These are phyloP conservation scores for Parnassius mnemosyne DNA, from an alignment of 2,888 invertebrate genomes.

Conservation along the genomic window DNA sequence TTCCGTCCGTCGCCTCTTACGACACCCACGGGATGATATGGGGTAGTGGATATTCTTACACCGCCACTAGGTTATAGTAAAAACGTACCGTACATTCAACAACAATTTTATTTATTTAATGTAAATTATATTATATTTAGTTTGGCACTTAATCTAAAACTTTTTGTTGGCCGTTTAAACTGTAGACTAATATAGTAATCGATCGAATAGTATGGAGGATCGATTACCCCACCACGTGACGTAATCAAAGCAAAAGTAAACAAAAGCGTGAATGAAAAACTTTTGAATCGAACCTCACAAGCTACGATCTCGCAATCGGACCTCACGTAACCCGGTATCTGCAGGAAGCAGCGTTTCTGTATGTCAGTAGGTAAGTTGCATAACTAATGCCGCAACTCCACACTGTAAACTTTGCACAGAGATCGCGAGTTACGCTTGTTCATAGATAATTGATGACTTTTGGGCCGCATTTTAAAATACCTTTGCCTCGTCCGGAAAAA, in stretches of 20 bases:
- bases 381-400: conserved; percentile 25
- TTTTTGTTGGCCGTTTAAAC: too few species aligned
- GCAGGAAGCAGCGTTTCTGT: conserved; percentile 28
- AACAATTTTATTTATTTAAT: too few species aligned
- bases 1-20: too few species aligned
- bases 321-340: conserved; percentile 19
- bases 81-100: too few species aligned
- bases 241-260: conserved; percentile 5
- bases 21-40: too few species aligned
- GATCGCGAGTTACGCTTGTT: conserved; percentile 6
- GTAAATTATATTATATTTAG: too few species aligned
- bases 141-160: too few species aligned
- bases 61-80: too few species aligned
- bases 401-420: conserved; percentile 12
- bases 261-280: conserved; percentile 8
- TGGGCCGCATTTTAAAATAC: conserved; percentile 13
- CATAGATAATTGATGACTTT: conserved; percentile 8
- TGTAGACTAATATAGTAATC: too few species aligned
- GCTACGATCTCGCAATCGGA: conserved; percentile 21
- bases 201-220: too few species aligned
- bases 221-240: neutral
- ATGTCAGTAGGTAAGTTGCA: conserved; percentile 35
- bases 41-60: too few species aligned
- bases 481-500: conserved; percentile 10
- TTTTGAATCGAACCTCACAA: neutral